Conservation (phyloP, 2,888 invertebrate genomes). For the Ceratothoa steindachneri region DNA sequence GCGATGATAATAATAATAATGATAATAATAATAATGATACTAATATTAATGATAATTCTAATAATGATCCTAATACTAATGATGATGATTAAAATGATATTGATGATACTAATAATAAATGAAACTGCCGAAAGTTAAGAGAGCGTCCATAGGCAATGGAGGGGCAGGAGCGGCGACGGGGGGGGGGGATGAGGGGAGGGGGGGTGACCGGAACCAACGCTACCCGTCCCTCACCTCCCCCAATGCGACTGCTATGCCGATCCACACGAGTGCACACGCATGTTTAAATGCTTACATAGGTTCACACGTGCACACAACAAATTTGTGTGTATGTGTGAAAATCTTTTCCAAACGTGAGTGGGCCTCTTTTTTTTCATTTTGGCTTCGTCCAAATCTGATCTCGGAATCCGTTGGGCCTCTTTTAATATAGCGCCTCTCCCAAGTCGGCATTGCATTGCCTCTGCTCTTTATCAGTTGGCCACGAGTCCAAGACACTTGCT, state of each 20-base stretch:
- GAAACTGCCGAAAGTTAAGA: not conserved
- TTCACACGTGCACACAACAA: not conserved
- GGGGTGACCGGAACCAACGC: not conserved
- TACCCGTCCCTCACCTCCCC: not conserved
- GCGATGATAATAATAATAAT: no score
- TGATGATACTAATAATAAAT: not conserved
- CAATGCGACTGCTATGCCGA: not conserved
- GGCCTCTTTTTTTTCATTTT: no score
- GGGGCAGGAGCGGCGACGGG: not conserved
- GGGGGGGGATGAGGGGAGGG: not conserved
- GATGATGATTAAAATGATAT: not conserved
- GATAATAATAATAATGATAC: not conserved
- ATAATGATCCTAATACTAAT: not conserved
- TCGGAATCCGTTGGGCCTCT: no score
- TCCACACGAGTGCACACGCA: conserved; percentile 7
- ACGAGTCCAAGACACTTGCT: no score
- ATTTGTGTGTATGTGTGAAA: no score
- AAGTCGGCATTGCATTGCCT: no score
- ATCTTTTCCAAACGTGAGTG: no score
- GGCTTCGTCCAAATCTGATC: no score
- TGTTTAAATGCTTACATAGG: not conserved
- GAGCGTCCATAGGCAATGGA: not conserved
- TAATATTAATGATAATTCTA: not conserved
- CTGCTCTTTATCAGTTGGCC: no score
- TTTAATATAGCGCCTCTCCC: no score